phyloP scores from a whole-genome alignment of 1,140 invertebrate genomes.

The Dysdera silvatica region DNA sequence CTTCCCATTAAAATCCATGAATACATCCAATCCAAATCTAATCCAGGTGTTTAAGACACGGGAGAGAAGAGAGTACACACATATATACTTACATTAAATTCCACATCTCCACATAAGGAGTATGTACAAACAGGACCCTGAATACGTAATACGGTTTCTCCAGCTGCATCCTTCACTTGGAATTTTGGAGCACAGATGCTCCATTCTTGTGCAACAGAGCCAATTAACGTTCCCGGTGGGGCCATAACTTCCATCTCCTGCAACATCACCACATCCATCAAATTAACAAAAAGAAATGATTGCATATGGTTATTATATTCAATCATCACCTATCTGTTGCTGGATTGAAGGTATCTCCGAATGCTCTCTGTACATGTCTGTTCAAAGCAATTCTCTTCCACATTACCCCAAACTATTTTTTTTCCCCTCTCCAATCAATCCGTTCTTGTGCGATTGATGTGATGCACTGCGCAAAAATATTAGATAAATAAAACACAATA shows the following conservation, averaged over 20 bases:
- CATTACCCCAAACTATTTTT: no score
- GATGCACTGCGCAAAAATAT: no score
- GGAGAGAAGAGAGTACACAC: neutral
- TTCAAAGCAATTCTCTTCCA: no score
- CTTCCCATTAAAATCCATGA: no score
- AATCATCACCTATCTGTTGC: no score
- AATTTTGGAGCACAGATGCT: slow-evolving; percentile 68
- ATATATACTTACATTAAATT: slow-evolving; percentile 49
- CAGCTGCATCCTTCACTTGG: slow-evolving; percentile 64
- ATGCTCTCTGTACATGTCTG: no score
- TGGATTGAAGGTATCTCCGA: no score
- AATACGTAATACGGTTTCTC: slow-evolving; percentile 67
- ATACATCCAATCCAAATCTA: no score
- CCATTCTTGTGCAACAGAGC: slow-evolving; percentile 76
- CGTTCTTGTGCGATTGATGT: no score
- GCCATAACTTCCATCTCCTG: slow-evolving; percentile 61
- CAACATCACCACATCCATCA: slow-evolving; percentile 19
- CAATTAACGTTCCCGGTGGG: slow-evolving; percentile 55
- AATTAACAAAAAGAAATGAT: neutral
- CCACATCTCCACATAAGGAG: slow-evolving; percentile 70
- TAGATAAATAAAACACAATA: no score
- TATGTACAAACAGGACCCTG: slow-evolving; percentile 75
- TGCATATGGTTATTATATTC: no score
- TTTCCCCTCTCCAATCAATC: no score
- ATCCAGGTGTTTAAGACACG: neutral